A percentile compares a stretch with the other conserved stretches of the same genome.
These are phyloP conservation scores for Holacanthus passer DNA, from an alignment of 2,113 vertebrate species.

Conservation along the genomic window DNA sequence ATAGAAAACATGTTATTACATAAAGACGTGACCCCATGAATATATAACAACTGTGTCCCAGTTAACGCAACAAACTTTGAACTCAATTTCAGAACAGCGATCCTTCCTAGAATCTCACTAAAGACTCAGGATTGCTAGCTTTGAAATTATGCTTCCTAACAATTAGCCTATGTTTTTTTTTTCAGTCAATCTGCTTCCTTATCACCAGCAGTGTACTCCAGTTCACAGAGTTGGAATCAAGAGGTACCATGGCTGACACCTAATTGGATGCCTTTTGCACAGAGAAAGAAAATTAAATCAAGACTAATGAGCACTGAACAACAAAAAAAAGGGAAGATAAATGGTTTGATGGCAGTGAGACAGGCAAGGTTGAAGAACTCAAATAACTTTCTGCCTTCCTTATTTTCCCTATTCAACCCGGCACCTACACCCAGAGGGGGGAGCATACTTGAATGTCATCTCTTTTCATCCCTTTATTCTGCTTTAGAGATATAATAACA, in stretches of 20 bases:
- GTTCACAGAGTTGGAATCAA: slow-evolving; percentile 33
- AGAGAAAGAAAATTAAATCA: slow-evolving; percentile 75
- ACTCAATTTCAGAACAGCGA: not conserved
- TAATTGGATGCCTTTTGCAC: slow-evolving; percentile 74
- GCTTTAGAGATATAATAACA: not conserved
- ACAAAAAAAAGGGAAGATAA: slow-evolving; percentile 77
- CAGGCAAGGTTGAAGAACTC: slow-evolving; percentile 71
- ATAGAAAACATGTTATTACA: too few relatives aligned
- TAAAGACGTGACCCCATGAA: not conserved
- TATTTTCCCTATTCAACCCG: slow-evolving; percentile 62
- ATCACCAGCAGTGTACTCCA: slow-evolving; percentile 32
- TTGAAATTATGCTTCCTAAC: slow-evolving; percentile 29
- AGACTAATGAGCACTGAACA: slow-evolving; percentile 80
- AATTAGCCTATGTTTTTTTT: slow-evolving; percentile 63
- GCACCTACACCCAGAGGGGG: slow-evolving; percentile 27
- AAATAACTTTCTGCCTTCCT: slow-evolving; percentile 69
- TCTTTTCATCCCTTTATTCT: not conserved
- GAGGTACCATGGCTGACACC: slow-evolving; percentile 45
- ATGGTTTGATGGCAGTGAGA: slow-evolving; percentile 70
- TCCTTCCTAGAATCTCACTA: not conserved
- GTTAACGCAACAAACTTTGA: not conserved
- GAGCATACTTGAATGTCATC: not conserved
- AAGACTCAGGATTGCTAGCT: not conserved
- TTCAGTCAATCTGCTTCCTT: slow-evolving; percentile 48
- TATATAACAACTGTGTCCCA: not conserved